Conservation (phyloP, 2,797 vertebrate species). For the Danio choprae region DNA sequence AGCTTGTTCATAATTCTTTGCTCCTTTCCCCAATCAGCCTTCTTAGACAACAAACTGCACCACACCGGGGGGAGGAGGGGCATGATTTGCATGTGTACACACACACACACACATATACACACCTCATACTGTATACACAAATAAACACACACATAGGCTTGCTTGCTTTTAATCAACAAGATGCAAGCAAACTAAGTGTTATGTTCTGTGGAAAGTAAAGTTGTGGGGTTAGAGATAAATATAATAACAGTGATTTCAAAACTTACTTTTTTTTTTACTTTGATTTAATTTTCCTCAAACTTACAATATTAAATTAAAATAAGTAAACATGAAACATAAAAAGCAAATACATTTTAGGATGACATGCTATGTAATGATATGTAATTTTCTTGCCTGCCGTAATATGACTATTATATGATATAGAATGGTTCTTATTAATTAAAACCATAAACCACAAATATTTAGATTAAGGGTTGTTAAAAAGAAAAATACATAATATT, state of each 20-base stretch:
- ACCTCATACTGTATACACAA: constrained; percentile 30
- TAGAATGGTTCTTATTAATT: too few relatives aligned
- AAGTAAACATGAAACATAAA: neutral
- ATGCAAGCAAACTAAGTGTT: neutral
- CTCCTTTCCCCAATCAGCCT: constrained; percentile 58
- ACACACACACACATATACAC: constrained; percentile 30
- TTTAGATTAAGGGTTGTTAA: too few relatives aligned
- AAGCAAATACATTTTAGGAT: neutral
- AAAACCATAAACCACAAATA: too few relatives aligned
- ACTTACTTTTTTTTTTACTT: neutral
- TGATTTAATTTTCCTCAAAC: neutral
- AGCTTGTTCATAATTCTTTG: constrained; percentile 69
- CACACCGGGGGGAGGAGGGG: constrained; percentile 27
- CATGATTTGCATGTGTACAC: constrained; percentile 29
- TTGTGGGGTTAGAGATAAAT: neutral
- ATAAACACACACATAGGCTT: constrained; percentile 5
- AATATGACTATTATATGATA: too few relatives aligned
- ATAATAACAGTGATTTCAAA: neutral
- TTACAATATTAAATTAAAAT: neutral
- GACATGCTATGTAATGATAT: too few relatives aligned
- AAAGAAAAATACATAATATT: too few relatives aligned
- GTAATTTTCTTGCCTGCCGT: too few relatives aligned
- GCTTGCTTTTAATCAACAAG: neutral
- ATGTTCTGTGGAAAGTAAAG: neutral
- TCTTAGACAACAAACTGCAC: constrained; percentile 35